Percentiles rank a stretch among this genome's conserved stretches.
phyloP scores from a whole-genome alignment of 2,113 vertebrate species.

The Peromyscus maniculatus region DNA sequence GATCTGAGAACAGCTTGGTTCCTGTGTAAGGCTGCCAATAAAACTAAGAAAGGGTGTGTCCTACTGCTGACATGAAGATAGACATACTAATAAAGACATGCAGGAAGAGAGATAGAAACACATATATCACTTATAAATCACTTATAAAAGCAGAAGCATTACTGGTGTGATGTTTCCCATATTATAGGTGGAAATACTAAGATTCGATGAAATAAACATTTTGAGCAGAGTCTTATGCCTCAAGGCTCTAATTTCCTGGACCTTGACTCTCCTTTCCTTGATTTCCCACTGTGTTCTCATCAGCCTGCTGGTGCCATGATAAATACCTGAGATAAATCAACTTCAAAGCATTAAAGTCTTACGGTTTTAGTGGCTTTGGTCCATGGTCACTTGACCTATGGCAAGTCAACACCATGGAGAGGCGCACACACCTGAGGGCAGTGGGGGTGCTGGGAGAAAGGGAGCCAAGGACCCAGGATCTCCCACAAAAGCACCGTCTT shows the following conservation, averaged over 20 bases:
- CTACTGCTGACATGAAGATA: neutral
- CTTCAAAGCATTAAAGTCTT: neutral
- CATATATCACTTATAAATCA: neutral
- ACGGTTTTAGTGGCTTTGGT: neutral
- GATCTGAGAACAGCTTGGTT: constrained; percentile 4
- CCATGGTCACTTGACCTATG: neutral
- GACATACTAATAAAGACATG: neutral
- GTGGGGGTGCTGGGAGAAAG: neutral
- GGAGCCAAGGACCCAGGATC: no score
- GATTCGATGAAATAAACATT: neutral
- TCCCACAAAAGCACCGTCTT: neutral
- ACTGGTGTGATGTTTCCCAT: neutral
- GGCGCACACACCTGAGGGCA: neutral
- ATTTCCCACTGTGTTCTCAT: neutral
- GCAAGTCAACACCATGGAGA: neutral
- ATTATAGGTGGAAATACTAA: constrained; percentile 38
- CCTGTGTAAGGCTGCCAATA: constrained; percentile 5
- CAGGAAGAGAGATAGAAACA: neutral
- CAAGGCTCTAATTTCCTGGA: neutral
- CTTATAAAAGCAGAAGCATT: neutral
- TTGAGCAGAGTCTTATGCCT: neutral
- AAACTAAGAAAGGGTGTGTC: constrained; percentile 17
- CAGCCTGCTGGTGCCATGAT: neutral
- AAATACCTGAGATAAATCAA: neutral
- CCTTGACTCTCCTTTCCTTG: neutral